Percentiles rank a stretch among this genome's conserved stretches.
Conservation (phyloP, 2,888 invertebrate species). For the Ophion costatus region DNA sequence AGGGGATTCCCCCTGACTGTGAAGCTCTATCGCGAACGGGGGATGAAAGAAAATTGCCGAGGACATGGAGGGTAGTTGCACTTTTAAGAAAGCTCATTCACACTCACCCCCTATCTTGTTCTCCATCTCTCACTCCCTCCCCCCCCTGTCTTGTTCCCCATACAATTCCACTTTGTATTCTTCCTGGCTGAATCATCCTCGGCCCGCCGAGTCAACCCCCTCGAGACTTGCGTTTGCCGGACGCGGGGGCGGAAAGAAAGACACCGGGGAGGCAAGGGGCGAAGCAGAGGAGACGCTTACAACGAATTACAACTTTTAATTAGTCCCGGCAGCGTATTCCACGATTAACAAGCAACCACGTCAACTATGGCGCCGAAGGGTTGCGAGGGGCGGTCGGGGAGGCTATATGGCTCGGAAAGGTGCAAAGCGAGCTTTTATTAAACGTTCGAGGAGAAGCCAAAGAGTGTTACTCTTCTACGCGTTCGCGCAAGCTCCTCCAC, state of each 20-base stretch:
- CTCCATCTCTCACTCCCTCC: not conserved
- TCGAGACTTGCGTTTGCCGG: not conserved
- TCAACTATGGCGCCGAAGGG: not conserved
- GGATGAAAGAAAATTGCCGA: conserved; percentile 21
- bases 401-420: conserved; percentile 2
- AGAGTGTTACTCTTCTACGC: not conserved
- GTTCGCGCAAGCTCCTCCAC: not conserved
- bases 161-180: conserved; percentile 47
- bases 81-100: conserved; percentile 26
- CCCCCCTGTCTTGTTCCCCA: not conserved
- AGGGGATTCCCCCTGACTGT: not conserved
- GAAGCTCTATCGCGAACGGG: not conserved
- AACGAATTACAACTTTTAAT: conserved; percentile 66
- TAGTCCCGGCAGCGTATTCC: conserved; percentile 57
- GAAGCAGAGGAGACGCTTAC: conserved; percentile 4
- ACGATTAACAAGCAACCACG: conserved; percentile 59
- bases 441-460: conserved; percentile 13
- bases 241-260: not conserved
- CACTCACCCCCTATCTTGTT: not conserved
- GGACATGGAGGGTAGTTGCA: conserved; percentile 6
- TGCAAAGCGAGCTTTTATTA: conserved; percentile 36
- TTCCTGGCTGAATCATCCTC: conserved; percentile 36
- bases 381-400: not conserved
- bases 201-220: not conserved
- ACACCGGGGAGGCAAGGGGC: not conserved